Base-by-base conservation (phyloP, 1,140 invertebrate genomes). In the Matsumurasca onukii region DNA sequence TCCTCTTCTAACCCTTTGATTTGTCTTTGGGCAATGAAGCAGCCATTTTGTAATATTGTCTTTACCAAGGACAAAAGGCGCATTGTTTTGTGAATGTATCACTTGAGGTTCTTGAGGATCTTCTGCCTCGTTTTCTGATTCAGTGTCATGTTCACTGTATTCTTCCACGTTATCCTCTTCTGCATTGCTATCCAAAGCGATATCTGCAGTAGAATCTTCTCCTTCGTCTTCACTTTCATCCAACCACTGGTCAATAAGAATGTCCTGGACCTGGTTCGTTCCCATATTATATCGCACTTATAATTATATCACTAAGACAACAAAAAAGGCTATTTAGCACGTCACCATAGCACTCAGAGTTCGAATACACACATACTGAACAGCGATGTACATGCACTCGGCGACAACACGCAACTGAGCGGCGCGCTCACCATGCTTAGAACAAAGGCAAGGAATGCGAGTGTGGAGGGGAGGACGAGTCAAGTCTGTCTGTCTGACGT, bases 41-140 rank as follows among this genome's bases (percentile, higher is more conserved):
- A 12, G 39, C 39, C 39, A 45, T 45, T 45, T 12, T 45, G n/a
- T 45, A n/a, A 45, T 45, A 12, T n/a, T n/a, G n/a, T 45, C 39
- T 45, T 45, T 45, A n/a, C 39, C 39, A 9, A 45, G n/a, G n/a
- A 45, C 39, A 45, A 45, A 45, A 12, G 39, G 39, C 9, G n/a
- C 39, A 45, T n/a, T 45, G 39, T 45, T 45, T n/a, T 45, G 9
- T 12, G 39, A 45, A 45, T 45, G 9, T 12, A 45, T 12, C n/a
- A 45, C 9, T n/a, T n/a, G 9, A 12, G 39, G 39, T 12, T n/a
- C 9, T 45, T n/a, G n/a, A n/a, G 39, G 39, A 45, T 45, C 39
- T n/a, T 45, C 39, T 45, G 39, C 39, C 39, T 45, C 39, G n/a
- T 45, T 45, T n/a, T 45, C 39, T 45, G 39, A 45, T 45, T 45